A percentile compares a stretch with the other conserved stretches of the same genome.
These are phyloP conservation scores for Euspilapteryx auroguttella DNA, from an alignment of 2,888 invertebrate species.

Conservation along the genomic window DNA sequence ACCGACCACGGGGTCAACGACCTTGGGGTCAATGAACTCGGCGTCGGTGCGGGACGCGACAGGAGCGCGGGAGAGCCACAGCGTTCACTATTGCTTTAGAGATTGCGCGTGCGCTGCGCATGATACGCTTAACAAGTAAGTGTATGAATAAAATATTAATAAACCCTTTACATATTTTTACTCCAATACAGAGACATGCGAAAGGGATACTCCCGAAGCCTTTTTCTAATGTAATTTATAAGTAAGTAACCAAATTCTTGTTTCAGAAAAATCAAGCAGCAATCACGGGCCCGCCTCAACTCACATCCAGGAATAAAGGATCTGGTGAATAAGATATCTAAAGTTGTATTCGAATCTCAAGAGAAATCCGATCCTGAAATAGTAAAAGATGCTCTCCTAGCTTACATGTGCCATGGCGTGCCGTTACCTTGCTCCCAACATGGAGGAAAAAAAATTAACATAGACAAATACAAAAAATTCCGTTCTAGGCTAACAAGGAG, in stretches of 20 bases:
- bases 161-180: constrained; percentile 4
- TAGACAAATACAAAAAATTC: too few species aligned
- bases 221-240: too few species aligned
- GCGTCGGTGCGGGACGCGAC: constrained; percentile 58
- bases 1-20: not conserved
- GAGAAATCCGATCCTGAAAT: constrained; percentile 70
- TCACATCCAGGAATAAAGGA: constrained; percentile 75
- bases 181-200: too few species aligned
- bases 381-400: constrained; percentile 78
- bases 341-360: constrained; percentile 67
- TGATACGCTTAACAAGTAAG: constrained; percentile 59
- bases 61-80: constrained; percentile 68
- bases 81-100: constrained; percentile 82
- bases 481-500: constrained; percentile 17
- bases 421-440: constrained; percentile 72
- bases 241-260: too few species aligned
- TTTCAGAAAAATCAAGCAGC: constrained; percentile 57
- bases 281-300: constrained; percentile 66
- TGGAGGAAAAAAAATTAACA: constrained; percentile 16
- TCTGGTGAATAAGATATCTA: constrained; percentile 67
- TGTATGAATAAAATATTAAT: not conserved
- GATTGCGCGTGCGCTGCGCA: constrained; percentile 80
- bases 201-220: too few species aligned
- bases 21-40: constrained; percentile 4
- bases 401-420: constrained; percentile 84